phyloP scores from a whole-genome alignment of 2,888 invertebrate species.

The Cephalotes varians region DNA sequence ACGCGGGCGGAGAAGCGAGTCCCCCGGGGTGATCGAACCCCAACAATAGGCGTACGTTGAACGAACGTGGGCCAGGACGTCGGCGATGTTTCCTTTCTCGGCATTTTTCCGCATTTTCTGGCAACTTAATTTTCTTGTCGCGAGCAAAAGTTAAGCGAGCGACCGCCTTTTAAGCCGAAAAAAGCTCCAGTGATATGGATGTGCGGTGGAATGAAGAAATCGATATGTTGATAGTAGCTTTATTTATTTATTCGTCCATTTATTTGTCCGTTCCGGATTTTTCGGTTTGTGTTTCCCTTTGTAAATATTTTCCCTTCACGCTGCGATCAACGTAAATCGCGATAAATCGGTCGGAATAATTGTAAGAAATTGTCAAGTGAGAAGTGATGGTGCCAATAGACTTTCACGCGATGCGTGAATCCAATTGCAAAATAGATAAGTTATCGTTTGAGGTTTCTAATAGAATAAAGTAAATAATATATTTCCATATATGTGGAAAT shows the following conservation, averaged over 20 bases:
- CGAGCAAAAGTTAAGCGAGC: not conserved
- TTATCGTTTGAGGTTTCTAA: not conserved
- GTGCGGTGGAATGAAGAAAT: not conserved
- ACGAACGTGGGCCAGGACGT: slow-evolving; percentile 50
- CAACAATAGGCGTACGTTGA: slow-evolving; percentile 61
- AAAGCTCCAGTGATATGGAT: not conserved
- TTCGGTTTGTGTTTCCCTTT: not conserved
- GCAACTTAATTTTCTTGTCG: slow-evolving; percentile 8
- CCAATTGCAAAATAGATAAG: not conserved
- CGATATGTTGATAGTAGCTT: not conserved
- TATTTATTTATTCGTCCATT: not conserved
- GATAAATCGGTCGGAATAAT: slow-evolving; percentile 42
- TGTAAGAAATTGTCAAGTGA: slow-evolving; percentile 21
- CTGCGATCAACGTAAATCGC: not conserved
- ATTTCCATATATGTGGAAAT: not conserved
- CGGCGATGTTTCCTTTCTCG: not conserved
- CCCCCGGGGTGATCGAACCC: slow-evolving; percentile 56
- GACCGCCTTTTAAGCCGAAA: not conserved
- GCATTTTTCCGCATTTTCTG: not conserved
- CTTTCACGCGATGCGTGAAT: not conserved
- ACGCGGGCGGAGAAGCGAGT: slow-evolving; percentile 30
- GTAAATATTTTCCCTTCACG: not conserved
- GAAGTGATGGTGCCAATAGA: not conserved
- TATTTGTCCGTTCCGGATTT: not conserved
- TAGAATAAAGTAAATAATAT: not conserved